Conservation (phyloP, 1,140 invertebrate species). For the Anastrepha obliqua region DNA sequence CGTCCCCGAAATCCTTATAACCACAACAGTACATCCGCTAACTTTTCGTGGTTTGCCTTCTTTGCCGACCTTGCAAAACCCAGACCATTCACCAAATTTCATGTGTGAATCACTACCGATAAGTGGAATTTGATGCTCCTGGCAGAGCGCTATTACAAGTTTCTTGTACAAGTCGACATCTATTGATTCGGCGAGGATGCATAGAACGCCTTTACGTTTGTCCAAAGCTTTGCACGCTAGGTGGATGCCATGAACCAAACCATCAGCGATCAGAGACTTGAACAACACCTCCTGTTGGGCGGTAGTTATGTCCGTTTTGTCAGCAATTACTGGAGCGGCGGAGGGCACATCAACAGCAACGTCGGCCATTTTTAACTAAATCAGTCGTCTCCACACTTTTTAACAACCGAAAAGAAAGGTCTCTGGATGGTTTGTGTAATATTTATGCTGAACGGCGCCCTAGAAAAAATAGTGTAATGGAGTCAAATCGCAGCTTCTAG, state of each 20-base stretch:
- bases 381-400: constrained; percentile 65
- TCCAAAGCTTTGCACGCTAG: constrained; percentile 97
- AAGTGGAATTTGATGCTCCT: constrained; percentile 97
- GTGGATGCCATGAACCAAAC: constrained; percentile 95
- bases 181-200: constrained; percentile 97
- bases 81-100: constrained; percentile 99
- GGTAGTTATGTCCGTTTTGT: constrained; percentile 94
- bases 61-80: constrained; percentile 99
- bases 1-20: no score
- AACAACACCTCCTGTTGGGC: constrained; percentile 98
- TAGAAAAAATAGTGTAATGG: no score
- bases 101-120: constrained; percentile 98
- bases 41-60: constrained; percentile 99
- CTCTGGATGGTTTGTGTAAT: no score
- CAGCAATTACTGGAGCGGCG: constrained; percentile 77
- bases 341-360: constrained; percentile 81
- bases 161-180: constrained; percentile 98
- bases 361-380: constrained; percentile 78
- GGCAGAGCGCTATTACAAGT: constrained; percentile 97
- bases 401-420: no score
- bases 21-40: no score
- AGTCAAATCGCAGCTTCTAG: no score
- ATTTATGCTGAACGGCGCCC: no score
- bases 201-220: constrained; percentile 97
- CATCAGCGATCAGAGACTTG: constrained; percentile 94